These are phyloP conservation scores for Molorchus minor DNA, from an alignment of 2,888 invertebrate species.

Conservation along the genomic window DNA sequence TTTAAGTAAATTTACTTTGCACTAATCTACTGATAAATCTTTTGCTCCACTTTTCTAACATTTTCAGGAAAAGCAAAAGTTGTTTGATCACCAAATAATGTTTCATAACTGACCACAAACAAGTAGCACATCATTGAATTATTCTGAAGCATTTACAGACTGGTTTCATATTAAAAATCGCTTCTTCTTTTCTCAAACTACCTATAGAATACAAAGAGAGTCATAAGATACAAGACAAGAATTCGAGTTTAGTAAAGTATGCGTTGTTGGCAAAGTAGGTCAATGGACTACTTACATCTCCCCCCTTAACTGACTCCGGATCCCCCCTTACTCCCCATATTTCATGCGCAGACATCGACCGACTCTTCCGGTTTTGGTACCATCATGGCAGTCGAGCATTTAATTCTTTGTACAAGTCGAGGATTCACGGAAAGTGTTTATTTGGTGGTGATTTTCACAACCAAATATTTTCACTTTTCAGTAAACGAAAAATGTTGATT, in stretches of 20 bases:
- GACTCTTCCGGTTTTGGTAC: conserved; percentile 54
- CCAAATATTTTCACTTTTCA: conserved; percentile 21
- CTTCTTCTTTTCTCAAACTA: conserved; percentile 6
- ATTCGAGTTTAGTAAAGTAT: conserved; percentile 44
- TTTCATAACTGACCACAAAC: no score
- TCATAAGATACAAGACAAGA: conserved; percentile 28
- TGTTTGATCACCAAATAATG: no score
- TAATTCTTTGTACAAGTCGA: conserved; percentile 7
- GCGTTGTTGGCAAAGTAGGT: conserved; percentile 58
- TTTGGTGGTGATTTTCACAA: conserved; percentile 11
- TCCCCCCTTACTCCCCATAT: conserved; percentile 46
- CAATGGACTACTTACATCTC: conserved; percentile 56
- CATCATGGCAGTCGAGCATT: conserved; percentile 22
- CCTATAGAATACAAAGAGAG: conserved; percentile 32
- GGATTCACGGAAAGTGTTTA: conserved; percentile 13
- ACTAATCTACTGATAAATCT: no score
- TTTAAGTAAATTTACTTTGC: no score
- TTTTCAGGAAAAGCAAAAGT: no score
- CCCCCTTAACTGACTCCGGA: conserved; percentile 52
- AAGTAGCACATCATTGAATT: no score
- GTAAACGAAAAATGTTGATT: no score
- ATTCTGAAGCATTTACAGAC: conserved; percentile 13
- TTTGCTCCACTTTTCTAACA: no score
- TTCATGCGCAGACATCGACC: conserved; percentile 50
- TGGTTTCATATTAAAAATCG: background rate